phyloP scores from a whole-genome alignment of 2,888 invertebrate species.

The Aelia acuminata region DNA sequence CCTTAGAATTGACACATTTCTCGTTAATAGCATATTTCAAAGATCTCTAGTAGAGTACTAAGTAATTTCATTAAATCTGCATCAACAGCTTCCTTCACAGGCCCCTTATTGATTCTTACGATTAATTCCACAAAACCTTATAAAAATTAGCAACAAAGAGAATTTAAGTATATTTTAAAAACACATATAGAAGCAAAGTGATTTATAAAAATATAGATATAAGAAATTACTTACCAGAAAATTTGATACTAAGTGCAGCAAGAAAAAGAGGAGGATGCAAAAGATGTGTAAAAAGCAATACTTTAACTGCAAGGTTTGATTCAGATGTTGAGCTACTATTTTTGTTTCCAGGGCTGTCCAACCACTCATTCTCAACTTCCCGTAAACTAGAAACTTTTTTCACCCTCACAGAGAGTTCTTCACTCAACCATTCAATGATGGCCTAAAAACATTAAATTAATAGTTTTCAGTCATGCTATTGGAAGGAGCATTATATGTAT shows the following conservation, averaged over 20 bases:
- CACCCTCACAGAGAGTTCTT: conserved; percentile 70
- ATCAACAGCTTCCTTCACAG: too few species aligned
- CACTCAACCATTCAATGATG: conserved; percentile 71
- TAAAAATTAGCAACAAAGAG: too few species aligned
- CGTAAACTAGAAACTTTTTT: conserved; percentile 68
- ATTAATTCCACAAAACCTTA: too few species aligned
- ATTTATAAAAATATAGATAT: not conserved
- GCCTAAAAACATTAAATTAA: conserved; percentile 66
- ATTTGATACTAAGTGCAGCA: conserved; percentile 72
- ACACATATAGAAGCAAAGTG: not conserved
- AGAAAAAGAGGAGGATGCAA: conserved; percentile 71
- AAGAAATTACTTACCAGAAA: conserved; percentile 69
- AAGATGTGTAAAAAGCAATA: conserved; percentile 70
- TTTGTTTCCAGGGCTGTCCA: conserved; percentile 63
- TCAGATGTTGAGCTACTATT: conserved; percentile 60
- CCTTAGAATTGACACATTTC: too few species aligned
- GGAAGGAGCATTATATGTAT: too few species aligned
- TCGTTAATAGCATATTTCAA: too few species aligned
- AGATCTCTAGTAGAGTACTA: too few species aligned
- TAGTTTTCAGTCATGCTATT: too few species aligned
- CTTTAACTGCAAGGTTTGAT: conserved; percentile 66
- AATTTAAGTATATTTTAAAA: too few species aligned
- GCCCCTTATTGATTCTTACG: too few species aligned
- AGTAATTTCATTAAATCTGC: too few species aligned
- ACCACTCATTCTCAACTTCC: conserved; percentile 67